Conservation (phyloP, 2,888 invertebrate genomes). For the Trachelus iudaicus region DNA sequence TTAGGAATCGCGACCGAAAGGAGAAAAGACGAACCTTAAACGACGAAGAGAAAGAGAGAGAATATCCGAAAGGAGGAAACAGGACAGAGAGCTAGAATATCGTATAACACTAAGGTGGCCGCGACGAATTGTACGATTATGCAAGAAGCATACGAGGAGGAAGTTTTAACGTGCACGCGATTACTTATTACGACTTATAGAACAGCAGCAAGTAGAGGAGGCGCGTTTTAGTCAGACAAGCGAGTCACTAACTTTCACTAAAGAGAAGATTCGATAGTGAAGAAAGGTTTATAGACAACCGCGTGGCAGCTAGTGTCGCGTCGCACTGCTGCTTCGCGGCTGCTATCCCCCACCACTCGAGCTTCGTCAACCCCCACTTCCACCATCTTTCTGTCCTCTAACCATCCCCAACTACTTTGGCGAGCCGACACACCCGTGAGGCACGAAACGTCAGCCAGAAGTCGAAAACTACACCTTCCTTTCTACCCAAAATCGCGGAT, state of each 20-base stretch:
- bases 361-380: slow-evolving; percentile 19
- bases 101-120: not conserved
- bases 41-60: slow-evolving; percentile 12
- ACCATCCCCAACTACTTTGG: not conserved
- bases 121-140: not conserved
- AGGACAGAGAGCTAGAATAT: not conserved
- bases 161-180: not conserved
- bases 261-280: slow-evolving; percentile 24
- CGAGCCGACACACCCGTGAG: slow-evolving; percentile 19
- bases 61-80: not conserved
- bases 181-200: not conserved
- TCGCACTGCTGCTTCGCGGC: slow-evolving; percentile 59
- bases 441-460: slow-evolving; percentile 11
- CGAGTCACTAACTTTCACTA: slow-evolving; percentile 17
- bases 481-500: not conserved
- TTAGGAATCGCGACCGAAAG: slow-evolving; percentile 5
- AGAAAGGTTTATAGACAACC: slow-evolving; percentile 46
- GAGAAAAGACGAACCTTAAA: slow-evolving; percentile 1
- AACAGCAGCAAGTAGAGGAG: not conserved
- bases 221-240: slow-evolving; percentile 1
- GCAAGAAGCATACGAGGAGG: not conserved
- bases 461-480: slow-evolving; percentile 16
- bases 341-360: slow-evolving; percentile 32
- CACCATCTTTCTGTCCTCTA: not conserved
- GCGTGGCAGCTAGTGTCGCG: slow-evolving; percentile 59